Base-by-base conservation (phyloP, 1,140 invertebrate species). In the Drosophila pruinosa region DNA sequence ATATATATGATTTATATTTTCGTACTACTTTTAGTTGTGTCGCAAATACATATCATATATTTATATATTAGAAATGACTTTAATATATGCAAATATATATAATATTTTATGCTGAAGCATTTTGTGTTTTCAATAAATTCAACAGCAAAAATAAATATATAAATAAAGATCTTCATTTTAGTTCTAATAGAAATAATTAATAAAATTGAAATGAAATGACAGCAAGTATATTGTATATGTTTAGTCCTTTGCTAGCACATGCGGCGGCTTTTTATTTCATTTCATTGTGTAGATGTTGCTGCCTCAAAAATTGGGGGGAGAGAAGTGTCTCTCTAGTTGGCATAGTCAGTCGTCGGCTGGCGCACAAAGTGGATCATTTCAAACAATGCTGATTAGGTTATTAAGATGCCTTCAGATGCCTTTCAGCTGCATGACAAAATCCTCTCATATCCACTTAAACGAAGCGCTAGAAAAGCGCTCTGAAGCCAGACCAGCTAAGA, bases 391-490 rank as follows among this genome's bases (percentile, higher is more conserved):
- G 67, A 70, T 70, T 70, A 39, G 59, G 24, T 61, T 68, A 68
- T 68, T 61, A 34, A 61, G 56, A 48, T 59, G 34, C 31, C 45
- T 43, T 54, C 36, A 39, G 34, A 54, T 54, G 52, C 52, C 52
- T 54, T 54, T 39, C 52, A 57, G 54, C 22, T 70, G 67, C 57
- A 43, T 38, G 48, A 65, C 68, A 65, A 57, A 52, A 34, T 71
- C 31, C 24, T 19, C 31, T 22, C 41, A 56, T 70, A 70, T 64
- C 52, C 68, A 64, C 68, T 71, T 57, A 71, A 71, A 57, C 52
- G 68, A 71, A 65, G 61, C 68, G 68, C 68, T 71, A 71, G 68
- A 48, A 71, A 71, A 50, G 24, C 68, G 67, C 68, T 41, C 31
- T 24, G 68, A 65, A 71, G 61, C 68, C 59, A 57, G 62, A 65